Evolutionary conservation across 2,888 invertebrate species (phyloP).

Genomic region (Cactoblastis cactorum): DNA sequence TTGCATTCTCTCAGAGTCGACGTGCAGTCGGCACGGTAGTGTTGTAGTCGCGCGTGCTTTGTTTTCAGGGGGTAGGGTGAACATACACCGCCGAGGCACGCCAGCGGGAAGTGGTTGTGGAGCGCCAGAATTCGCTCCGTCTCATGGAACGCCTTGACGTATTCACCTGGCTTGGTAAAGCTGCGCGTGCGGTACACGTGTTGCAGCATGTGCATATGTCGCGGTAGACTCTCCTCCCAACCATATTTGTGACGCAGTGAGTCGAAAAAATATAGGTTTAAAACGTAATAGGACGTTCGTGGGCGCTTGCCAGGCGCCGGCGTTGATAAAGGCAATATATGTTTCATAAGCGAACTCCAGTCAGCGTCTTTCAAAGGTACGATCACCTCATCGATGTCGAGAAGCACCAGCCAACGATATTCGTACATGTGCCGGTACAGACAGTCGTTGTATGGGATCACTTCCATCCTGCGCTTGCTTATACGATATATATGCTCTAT

Average conservation of each 20-base stretch:
- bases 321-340: slow-evolving; percentile 82
- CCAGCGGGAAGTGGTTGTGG: slow-evolving; percentile 95
- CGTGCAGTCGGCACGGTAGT: slow-evolving; percentile 96
- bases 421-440: slow-evolving; percentile 94
- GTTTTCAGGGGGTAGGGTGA: slow-evolving; percentile 91
- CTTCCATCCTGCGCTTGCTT: slow-evolving; percentile 96
- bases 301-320: slow-evolving; percentile 69
- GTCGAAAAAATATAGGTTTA: slow-evolving; percentile 96
- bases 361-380: slow-evolving; percentile 89
- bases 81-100: slow-evolving; percentile 91
- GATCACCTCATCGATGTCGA: slow-evolving; percentile 97
- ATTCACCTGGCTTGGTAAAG: slow-evolving; percentile 95
- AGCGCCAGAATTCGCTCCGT: slow-evolving; percentile 92
- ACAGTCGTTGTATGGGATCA: slow-evolving; percentile 98
- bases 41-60: slow-evolving; percentile 92
- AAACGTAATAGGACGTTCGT: slow-evolving; percentile 91
- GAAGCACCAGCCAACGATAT: slow-evolving; percentile 92
- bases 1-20: slow-evolving; percentile 92
- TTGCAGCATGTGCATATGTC: slow-evolving; percentile 95
- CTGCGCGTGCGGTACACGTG: slow-evolving; percentile 94
- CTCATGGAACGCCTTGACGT: slow-evolving; percentile 96
- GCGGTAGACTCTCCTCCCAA: slow-evolving; percentile 87
- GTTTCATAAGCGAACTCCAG: slow-evolving; percentile 89
- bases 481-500: slow-evolving; percentile 92
- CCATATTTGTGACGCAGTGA: slow-evolving; percentile 89